Conservation (phyloP, 2,113 vertebrate species). For the Pan troglodytes region NHGRI_mPanTro3-v2.1_pri NC_072409.2:3186501-3187000, state of each 20-base stretch:
- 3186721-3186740: not conserved
- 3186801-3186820: not conserved
- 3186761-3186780: not conserved
- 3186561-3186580: not conserved
- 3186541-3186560: not conserved
- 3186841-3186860: accelerated
- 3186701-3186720: not conserved
- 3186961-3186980: not conserved
- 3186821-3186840: not conserved
- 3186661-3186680: not conserved
- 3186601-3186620: too few relatives aligned
- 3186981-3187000: not conserved
- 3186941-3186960: not conserved
- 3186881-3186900: accelerated
- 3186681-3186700: not conserved
- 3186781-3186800: accelerated
- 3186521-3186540: not conserved
- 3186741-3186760: not conserved
- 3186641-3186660: accelerated
- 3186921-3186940: accelerated
- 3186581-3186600: not conserved
- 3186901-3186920: not conserved
- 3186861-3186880: not conserved
- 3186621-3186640: not conserved
- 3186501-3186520: not conserved